A percentile compares a stretch with the other conserved stretches of the same genome.
phyloP scores from a whole-genome alignment of 2,113 vertebrate species.

The Pygathrix nemaeus region DNA sequence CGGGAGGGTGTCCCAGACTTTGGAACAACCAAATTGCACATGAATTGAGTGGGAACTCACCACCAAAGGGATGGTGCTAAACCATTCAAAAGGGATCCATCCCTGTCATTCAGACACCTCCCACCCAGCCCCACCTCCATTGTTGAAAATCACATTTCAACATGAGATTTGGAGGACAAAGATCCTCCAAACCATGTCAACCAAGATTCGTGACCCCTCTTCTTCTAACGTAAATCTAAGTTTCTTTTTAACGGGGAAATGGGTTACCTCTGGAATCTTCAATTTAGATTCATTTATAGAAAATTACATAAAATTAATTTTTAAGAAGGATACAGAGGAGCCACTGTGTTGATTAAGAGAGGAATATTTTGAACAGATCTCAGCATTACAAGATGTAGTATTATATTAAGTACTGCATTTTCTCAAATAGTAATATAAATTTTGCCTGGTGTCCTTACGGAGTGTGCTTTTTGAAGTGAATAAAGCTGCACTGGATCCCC shows the following conservation, averaged over 20 bases:
- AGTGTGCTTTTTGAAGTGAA: neutral
- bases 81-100: no score
- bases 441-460: neutral
- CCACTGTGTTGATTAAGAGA: neutral
- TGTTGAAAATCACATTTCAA: no score
- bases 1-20: no score
- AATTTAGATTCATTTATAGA: neutral
- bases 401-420: neutral
- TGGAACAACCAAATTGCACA: no score
- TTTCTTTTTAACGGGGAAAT: slow-evolving; percentile 19
- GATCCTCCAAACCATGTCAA: no score
- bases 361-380: neutral
- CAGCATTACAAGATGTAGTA: neutral
- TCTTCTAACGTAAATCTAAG: slow-evolving; percentile 11
- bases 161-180: no score
- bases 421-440: neutral
- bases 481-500: neutral
- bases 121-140: no score
- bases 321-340: neutral
- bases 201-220: neutral
- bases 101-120: no score
- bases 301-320: neutral
- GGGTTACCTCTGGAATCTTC: neutral
- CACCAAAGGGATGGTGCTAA: no score
- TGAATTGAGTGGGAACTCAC: no score